These are phyloP conservation scores for Cydia strobilella DNA, from an alignment of 1,140 invertebrate species.

Conservation along the genomic window DNA sequence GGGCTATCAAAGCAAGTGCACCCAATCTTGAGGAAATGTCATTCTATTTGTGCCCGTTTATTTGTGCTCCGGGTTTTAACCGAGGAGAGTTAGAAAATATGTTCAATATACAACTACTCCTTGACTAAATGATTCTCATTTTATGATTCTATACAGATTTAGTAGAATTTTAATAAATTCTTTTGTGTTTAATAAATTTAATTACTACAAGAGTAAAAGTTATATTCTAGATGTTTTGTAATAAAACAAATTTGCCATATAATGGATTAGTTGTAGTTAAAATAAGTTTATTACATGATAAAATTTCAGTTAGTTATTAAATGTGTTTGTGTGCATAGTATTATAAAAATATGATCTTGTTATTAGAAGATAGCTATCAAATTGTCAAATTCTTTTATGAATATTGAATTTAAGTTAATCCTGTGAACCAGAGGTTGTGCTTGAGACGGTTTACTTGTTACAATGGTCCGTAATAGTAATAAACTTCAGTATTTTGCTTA, in stretches of 20 bases:
- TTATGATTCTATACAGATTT: not conserved
- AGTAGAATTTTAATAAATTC: not conserved
- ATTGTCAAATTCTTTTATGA: not conserved
- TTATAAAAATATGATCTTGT: constrained; percentile 1
- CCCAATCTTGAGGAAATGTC: constrained; percentile 77
- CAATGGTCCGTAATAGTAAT: not conserved
- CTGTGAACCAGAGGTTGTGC: constrained; percentile 28
- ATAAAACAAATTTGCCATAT: constrained; percentile 29
- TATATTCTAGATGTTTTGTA: constrained; percentile 22
- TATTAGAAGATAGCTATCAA: not conserved
- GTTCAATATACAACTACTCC: constrained; percentile 75
- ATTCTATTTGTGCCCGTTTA: constrained; percentile 78
- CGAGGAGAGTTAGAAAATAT: constrained; percentile 75
- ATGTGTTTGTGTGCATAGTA: constrained; percentile 24
- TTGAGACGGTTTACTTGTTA: constrained; percentile 4
- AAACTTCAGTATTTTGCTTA: constrained; percentile 26
- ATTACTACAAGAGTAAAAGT: not conserved
- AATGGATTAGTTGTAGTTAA: constrained; percentile 22
- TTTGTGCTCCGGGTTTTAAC: constrained; percentile 72
- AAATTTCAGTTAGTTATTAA: constrained; percentile 14
- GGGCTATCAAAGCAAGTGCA: constrained; percentile 74
- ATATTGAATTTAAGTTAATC: not conserved
- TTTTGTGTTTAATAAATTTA: constrained; percentile 6
- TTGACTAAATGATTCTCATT: constrained; percentile 59
- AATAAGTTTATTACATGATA: constrained; percentile 3